These are phyloP conservation scores for Callipepla squamata DNA, from an alignment of 2,113 vertebrate species.

Conservation along the genomic window DNA sequence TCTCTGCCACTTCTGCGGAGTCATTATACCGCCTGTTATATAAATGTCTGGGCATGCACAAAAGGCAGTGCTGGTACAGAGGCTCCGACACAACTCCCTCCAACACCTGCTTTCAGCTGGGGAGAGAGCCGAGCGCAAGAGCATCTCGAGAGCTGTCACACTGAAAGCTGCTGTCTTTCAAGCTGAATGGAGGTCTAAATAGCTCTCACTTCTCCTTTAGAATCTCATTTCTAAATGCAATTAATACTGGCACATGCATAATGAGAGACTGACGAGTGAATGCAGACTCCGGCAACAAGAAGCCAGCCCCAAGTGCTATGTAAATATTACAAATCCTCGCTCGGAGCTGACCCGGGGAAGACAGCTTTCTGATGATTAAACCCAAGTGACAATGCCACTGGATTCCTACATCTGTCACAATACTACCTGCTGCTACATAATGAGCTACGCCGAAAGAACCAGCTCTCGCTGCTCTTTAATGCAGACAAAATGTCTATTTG, in stretches of 20 bases:
- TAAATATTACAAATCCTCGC: conserved; percentile 67
- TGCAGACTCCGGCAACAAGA: conserved; percentile 47
- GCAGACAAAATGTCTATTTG: conserved; percentile 67
- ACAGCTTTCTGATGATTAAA: conserved; percentile 63
- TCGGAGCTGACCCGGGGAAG: conserved; percentile 53
- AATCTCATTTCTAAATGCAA: conserved; percentile 72
- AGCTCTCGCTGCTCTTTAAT: conserved; percentile 48
- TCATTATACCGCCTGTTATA: conserved; percentile 65
- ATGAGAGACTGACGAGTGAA: conserved; percentile 64
- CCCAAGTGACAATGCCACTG: conserved; percentile 34
- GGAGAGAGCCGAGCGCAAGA: conserved; percentile 63
- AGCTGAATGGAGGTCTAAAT: conserved; percentile 63
- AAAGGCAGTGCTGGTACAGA: conserved; percentile 69
- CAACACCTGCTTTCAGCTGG: conserved; percentile 72
- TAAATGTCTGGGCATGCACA: conserved; percentile 74
- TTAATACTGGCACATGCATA: conserved; percentile 72
- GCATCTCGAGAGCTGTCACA: conserved; percentile 63
- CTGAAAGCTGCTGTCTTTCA: conserved; percentile 64
- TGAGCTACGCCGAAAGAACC: conserved; percentile 33
- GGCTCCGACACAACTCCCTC: conserved; percentile 52
- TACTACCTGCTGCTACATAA: conserved; percentile 64
- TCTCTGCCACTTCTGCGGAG: conserved; percentile 60
- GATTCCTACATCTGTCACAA: conserved; percentile 66
- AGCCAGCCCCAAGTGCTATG: conserved; percentile 58
- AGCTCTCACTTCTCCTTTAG: conserved; percentile 63